Conservation (phyloP, 1,140 invertebrate species). For the Orchestia grillus region DNA sequence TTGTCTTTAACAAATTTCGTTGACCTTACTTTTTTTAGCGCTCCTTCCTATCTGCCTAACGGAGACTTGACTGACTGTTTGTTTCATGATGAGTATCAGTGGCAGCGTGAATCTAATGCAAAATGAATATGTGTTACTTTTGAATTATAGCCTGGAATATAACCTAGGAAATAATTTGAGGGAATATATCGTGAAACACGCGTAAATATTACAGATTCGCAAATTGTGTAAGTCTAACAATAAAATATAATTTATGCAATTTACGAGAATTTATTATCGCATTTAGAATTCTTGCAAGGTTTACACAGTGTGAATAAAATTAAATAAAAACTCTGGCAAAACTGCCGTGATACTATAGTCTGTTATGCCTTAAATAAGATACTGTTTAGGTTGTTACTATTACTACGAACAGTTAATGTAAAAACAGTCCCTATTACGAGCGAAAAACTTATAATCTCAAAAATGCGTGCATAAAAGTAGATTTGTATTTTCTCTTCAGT, state of each 20-base stretch:
- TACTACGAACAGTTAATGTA: not conserved
- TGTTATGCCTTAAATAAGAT: no score
- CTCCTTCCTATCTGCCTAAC: not conserved
- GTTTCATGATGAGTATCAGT: no score
- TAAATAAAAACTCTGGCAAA: no score
- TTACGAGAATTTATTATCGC: not conserved
- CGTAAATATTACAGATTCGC: not conserved
- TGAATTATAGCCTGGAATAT: no score
- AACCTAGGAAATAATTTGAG: no score
- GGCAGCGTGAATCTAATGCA: not conserved
- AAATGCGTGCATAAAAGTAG: not conserved
- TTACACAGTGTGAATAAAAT: not conserved
- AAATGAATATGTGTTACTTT: no score
- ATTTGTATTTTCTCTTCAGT: not conserved
- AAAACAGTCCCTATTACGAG: not conserved
- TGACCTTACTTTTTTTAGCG: constrained; percentile 11
- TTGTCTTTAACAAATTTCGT: not conserved
- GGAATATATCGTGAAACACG: not conserved
- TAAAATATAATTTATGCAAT: not conserved
- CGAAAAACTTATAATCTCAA: not conserved
- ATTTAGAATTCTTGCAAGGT: not conserved
- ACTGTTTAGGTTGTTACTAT: not conserved
- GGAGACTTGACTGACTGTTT: not conserved
- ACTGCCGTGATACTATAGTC: no score
- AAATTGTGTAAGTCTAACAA: not conserved